Percentiles rank a stretch among this genome's conserved stretches.
Conservation (phyloP, 2,113 vertebrate genomes). For the Willisornis vidua region DNA sequence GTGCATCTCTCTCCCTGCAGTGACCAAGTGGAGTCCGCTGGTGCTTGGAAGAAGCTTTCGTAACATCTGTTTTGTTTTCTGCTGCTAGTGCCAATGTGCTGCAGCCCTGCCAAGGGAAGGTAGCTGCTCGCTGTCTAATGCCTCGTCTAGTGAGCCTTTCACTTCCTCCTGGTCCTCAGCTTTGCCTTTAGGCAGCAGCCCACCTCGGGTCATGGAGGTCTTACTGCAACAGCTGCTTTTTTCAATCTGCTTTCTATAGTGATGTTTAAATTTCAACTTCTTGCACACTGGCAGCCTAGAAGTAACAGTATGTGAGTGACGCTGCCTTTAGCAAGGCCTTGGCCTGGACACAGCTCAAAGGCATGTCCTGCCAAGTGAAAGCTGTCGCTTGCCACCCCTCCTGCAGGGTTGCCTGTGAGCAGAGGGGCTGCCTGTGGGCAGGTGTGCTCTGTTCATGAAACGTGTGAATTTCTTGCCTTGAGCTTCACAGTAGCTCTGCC, state of each 20-base stretch:
- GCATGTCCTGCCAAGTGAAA: not conserved
- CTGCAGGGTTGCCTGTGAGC: not conserved
- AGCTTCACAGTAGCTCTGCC: constrained; percentile 61
- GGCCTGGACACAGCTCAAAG: not conserved
- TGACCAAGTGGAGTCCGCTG: constrained; percentile 54
- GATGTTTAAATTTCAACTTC: constrained; percentile 17
- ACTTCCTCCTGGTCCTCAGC: not conserved
- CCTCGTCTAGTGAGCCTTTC: constrained; percentile 31
- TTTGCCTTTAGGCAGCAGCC: not conserved
- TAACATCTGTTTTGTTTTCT: constrained; percentile 63
- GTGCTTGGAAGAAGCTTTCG: constrained; percentile 64
- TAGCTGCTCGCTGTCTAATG: constrained; percentile 3
- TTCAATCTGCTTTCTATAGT: constrained; percentile 51
- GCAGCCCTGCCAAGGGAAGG: constrained; percentile 32
- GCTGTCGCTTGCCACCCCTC: not conserved
- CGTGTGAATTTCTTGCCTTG: constrained; percentile 52
- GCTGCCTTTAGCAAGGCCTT: not conserved
- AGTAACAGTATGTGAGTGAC: accelerated
- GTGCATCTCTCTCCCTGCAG: constrained; percentile 39
- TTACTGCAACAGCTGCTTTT: constrained; percentile 39
- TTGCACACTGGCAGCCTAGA: constrained; percentile 1
- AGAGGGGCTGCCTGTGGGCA: not conserved
- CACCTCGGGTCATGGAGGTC: not conserved
- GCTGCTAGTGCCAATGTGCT: constrained; percentile 60
- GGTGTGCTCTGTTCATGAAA: not conserved